Percentiles rank a stretch among this genome's conserved stretches.
phyloP scores from a whole-genome alignment of 2,113 vertebrate species.

The Osmerus mordax region DNA sequence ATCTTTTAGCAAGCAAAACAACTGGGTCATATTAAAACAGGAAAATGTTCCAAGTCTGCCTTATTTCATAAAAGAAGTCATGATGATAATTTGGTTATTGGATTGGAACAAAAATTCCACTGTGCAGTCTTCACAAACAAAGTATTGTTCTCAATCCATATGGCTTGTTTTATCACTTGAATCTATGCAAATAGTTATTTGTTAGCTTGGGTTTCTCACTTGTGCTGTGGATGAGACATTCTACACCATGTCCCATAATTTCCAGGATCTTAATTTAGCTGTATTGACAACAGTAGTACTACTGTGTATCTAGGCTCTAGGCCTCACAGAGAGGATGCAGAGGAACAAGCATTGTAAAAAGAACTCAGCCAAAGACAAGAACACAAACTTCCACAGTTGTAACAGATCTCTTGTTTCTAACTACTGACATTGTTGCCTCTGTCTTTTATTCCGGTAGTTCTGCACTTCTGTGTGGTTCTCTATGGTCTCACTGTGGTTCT shows the following conservation, averaged over 20 bases:
- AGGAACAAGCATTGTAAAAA: not conserved
- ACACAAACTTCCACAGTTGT: not conserved
- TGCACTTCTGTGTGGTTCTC: not conserved
- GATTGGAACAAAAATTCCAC: constrained; percentile 57
- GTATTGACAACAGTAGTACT: not conserved
- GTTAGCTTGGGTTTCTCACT: constrained; percentile 58
- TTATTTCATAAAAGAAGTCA: constrained; percentile 55
- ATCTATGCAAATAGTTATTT: constrained; percentile 46
- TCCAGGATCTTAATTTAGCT: not conserved
- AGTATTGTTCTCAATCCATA: constrained; percentile 56
- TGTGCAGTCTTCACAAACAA: constrained; percentile 40
- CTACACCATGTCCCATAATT: not conserved
- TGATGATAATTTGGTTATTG: constrained; percentile 54
- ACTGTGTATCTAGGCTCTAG: too few relatives aligned
- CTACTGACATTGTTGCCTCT: not conserved
- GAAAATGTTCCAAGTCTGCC: constrained; percentile 52
- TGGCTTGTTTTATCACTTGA: constrained; percentile 55
- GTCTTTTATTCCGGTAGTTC: not conserved
- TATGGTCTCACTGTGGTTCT: not conserved
- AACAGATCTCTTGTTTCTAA: not conserved
- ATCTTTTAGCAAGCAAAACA: constrained; percentile 59
- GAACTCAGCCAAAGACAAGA: not conserved
- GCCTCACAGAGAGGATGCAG: too few relatives aligned
- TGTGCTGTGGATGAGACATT: not conserved
- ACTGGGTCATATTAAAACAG: constrained; percentile 61